Percentiles rank a stretch among this genome's conserved stretches.
phyloP scores from a whole-genome alignment of 1,140 invertebrate species.

The Drosophila leontia region DNA sequence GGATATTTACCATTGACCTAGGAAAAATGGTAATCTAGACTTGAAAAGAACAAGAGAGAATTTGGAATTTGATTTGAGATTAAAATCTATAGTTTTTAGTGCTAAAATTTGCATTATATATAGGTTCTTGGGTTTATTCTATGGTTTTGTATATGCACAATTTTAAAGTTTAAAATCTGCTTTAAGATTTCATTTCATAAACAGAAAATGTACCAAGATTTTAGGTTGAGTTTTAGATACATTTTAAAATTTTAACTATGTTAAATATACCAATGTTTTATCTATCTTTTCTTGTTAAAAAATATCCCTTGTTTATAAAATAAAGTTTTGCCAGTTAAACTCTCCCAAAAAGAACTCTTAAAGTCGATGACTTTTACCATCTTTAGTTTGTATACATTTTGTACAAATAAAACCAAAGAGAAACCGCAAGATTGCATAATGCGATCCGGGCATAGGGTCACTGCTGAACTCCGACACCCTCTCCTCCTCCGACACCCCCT shows the following conservation, averaged over 20 bases:
- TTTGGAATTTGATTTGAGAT: not conserved
- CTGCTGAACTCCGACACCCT: not conserved
- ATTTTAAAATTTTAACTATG: too few relatives aligned
- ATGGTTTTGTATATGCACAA: too few relatives aligned
- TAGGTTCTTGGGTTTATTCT: too few relatives aligned
- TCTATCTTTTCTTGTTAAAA: too few relatives aligned
- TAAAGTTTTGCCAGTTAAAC: not conserved
- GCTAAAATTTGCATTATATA: too few relatives aligned
- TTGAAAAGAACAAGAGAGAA: not conserved
- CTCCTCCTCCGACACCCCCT: not conserved
- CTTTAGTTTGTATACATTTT: not conserved
- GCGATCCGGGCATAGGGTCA: conserved; percentile 10
- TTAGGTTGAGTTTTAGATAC: too few relatives aligned
- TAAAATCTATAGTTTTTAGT: not conserved
- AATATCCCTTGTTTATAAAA: too few relatives aligned
- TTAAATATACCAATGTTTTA: too few relatives aligned
- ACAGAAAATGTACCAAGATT: too few relatives aligned
- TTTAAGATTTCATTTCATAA: too few relatives aligned
- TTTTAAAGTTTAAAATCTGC: too few relatives aligned
- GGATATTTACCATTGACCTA: conserved; percentile 6
- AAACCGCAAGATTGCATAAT: conserved; percentile 29
- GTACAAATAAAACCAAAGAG: not conserved
- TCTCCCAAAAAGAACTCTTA: not conserved
- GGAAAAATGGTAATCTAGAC: not conserved
- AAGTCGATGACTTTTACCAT: not conserved